Evolutionary conservation across 2,113 vertebrate genomes (phyloP).

Genomic region (Riparia riparia): DNA sequence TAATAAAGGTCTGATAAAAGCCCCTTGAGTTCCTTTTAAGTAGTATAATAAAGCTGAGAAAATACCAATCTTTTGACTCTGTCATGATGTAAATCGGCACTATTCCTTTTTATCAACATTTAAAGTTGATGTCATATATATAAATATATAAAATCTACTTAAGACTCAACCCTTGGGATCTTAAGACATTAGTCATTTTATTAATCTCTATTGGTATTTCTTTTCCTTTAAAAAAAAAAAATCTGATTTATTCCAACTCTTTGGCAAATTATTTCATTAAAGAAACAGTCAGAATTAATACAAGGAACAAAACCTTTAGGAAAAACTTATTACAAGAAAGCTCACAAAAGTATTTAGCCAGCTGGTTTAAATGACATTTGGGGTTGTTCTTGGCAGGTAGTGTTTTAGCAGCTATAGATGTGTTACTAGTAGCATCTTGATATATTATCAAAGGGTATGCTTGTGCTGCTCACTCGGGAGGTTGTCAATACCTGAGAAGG

Average conservation of each 20-base stretch:
- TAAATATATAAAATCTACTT: background rate
- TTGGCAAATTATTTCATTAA: background rate
- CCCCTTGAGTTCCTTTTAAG: background rate
- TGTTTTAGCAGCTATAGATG: background rate
- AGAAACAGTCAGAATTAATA: background rate
- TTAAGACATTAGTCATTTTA: background rate
- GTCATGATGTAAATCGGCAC: background rate
- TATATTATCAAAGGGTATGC: fast-evolving
- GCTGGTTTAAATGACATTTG: background rate
- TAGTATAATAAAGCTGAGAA: background rate
- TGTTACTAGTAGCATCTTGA: background rate
- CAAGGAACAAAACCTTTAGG: background rate
- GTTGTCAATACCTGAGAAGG: background rate
- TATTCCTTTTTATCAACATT: background rate
- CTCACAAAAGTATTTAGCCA: background rate
- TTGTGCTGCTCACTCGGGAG: background rate
- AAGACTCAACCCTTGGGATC: background rate
- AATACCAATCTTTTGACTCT: background rate
- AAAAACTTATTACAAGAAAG: background rate
- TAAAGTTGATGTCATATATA: background rate
- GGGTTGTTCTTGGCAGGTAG: background rate
- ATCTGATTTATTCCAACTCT: background rate
- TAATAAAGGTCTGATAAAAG: background rate
- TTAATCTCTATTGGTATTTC: background rate
- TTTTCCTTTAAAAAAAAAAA: background rate